Evolutionary conservation across 2,888 invertebrate species (phyloP).

Genomic region (Meloe dianella): DNA sequence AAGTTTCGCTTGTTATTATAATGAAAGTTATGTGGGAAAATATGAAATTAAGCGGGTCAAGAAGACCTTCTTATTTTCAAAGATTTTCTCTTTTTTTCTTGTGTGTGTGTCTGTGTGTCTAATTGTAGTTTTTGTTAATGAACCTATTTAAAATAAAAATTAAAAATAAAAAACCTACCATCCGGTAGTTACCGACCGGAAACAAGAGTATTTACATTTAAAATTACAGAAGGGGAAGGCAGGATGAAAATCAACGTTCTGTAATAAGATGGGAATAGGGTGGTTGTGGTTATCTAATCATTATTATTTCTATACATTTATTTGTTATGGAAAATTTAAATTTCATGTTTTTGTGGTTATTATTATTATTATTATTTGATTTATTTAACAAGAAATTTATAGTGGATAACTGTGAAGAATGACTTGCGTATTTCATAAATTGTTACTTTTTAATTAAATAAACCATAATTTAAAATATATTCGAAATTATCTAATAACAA

Average conservation of each 20-base stretch:
- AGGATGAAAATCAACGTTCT: neutral
- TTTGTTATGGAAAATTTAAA: neutral
- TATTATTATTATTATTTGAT: neutral
- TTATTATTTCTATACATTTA: neutral
- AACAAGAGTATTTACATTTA: neutral
- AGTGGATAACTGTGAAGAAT: no score
- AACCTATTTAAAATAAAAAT: neutral
- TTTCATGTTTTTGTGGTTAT: neutral
- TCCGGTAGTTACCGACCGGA: slow-evolving; percentile 1
- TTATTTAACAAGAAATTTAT: no score
- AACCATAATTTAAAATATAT: no score
- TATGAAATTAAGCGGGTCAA: slow-evolving; percentile 19
- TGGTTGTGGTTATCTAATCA: neutral
- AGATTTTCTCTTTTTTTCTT: neutral
- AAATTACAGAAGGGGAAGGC: neutral
- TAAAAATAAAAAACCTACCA: neutral
- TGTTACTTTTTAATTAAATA: no score
- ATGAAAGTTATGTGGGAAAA: slow-evolving; percentile 16
- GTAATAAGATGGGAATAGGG: neutral
- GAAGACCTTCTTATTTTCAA: no score
- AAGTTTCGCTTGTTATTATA: slow-evolving; percentile 18
- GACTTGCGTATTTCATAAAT: no score
- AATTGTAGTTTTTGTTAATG: no score
- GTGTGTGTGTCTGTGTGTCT: neutral
- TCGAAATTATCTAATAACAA: no score